Evolutionary conservation across 2,797 vertebrate species (phyloP), one percentile per base, ranked within the genome.

Genomic region (Hypotaenidia philippensis): DNA sequence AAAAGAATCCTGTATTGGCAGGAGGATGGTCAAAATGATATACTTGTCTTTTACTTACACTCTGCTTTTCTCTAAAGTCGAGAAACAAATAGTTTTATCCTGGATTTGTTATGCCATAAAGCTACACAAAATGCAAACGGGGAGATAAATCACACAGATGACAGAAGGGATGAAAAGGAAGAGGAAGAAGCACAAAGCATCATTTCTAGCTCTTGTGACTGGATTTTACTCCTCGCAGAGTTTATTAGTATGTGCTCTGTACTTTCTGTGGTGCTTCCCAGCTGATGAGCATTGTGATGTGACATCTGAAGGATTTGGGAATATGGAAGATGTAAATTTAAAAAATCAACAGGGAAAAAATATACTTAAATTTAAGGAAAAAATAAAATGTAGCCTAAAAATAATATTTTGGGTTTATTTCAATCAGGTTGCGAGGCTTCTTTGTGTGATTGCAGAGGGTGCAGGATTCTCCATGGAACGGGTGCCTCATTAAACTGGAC

Each of bases 41-140:
- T 32, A 69, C 3, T 0, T 7, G 7, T 74, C 31, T 63, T 93
- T 95, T 78, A 86, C 27, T 78, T 89, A 8, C 40, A 15, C 21
- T 59, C 44, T 59, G n/a, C 60, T 3, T 72, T 83, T 76, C 69
- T 74, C 47, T 32, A 9, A 86, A 88, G 87, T 25, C 18, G 36
- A 60, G 55, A 57, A 90, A 85, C 71, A 83, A 75, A 20, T 55
- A 44, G 34, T 86, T 93, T 53, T 41, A 77, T 40, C 20, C 36
- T 82, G 83, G 70, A 82, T 96, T 95, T 90, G 87, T 92, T 83
- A 26, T 29, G 45, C 80, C 45, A 45, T 84, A 90, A 83, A 90
- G 49, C 63, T 60, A 23, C 41, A 77, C 12, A 7, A 74, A 91
- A 59, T 55, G 59, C 66, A 82, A 63, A n/a, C 59, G 0, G 5